These are phyloP conservation scores for Lagocephalus sceleratus DNA, from an alignment of 2,797 vertebrate genomes.

Conservation along the genomic window DNA sequence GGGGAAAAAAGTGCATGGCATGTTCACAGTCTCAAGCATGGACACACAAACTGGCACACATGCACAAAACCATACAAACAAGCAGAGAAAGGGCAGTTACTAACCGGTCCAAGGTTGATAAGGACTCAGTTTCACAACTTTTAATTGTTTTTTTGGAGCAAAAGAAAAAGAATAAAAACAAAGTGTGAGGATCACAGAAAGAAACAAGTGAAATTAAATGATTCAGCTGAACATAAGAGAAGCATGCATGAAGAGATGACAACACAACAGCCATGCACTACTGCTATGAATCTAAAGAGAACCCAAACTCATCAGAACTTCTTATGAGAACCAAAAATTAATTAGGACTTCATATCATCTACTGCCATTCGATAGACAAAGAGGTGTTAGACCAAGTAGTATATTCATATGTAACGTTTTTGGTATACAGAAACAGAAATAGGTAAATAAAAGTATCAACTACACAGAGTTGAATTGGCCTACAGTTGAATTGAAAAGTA, in stretches of 20 bases:
- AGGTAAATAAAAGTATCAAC: too few species aligned
- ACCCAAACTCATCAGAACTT: conserved; percentile 16
- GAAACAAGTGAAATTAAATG: conserved; percentile 81
- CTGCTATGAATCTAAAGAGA: conserved; percentile 33
- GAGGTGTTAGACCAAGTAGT: too few species aligned
- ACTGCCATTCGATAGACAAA: conserved; percentile 2
- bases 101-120: conserved; percentile 99
- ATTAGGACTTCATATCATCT: neutral
- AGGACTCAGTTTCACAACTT: conserved; percentile 99
- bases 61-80: conserved; percentile 69
- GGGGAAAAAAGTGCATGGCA: conserved; percentile 59
- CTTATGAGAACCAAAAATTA: neutral
- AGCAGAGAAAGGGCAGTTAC: conserved; percentile 85
- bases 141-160: conserved; percentile 85
- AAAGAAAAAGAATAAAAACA: conserved; percentile 88
- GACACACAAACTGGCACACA: conserved; percentile 62
- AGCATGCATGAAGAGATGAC: conserved; percentile 77
- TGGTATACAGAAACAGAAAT: too few species aligned
- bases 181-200: conserved; percentile 95
- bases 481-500: too few species aligned
- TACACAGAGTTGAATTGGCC: too few species aligned
- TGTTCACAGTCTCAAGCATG: conserved; percentile 60
- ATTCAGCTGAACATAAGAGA: conserved; percentile 77
- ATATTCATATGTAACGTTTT: too few species aligned
- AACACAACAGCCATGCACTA: conserved; percentile 77